Conservation (phyloP, 1,140 invertebrate species). For the Drosophila ercepeae region DNA sequence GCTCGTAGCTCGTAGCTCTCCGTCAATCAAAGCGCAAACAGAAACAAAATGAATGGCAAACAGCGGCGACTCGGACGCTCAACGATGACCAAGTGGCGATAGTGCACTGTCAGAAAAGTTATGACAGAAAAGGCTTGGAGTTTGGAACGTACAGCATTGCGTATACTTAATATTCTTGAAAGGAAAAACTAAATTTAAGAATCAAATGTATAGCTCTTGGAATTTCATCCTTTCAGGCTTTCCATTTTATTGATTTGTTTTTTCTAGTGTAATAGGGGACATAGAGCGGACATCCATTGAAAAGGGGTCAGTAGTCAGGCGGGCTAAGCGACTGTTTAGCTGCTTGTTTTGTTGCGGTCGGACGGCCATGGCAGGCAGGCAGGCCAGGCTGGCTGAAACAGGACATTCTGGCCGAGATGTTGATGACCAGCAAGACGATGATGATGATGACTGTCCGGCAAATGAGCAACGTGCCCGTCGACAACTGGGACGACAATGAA, state of each 20-base stretch:
- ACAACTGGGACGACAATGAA: conserved; percentile 64
- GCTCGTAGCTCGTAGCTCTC: conserved; percentile 65
- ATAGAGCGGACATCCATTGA: conserved; percentile 70
- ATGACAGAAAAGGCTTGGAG: too few species aligned
- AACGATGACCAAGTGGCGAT: conserved; percentile 43
- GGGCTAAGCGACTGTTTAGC: conserved; percentile 79
- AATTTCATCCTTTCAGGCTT: too few species aligned
- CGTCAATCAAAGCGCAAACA: conserved; percentile 82
- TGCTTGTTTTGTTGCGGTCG: conserved; percentile 76
- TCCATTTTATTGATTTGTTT: conserved; percentile 1
- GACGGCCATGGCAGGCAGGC: conserved; percentile 25
- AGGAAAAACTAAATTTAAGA: too few species aligned
- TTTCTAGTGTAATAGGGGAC: conserved; percentile 14
- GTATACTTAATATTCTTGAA: too few species aligned
- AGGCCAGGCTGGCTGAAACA: conserved; percentile 14
- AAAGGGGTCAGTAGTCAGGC: conserved; percentile 72
- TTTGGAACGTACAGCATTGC: too few species aligned
- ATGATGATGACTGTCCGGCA: conserved; percentile 43
- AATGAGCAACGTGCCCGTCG: conserved; percentile 71
- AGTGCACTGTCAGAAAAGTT: conserved; percentile 15
- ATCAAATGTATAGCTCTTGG: too few species aligned
- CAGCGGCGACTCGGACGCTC: conserved; percentile 55
- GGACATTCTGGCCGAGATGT: conserved; percentile 32
- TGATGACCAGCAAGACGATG: conserved; percentile 22
- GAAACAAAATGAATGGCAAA: conserved; percentile 82